Evolutionary conservation across 2,797 vertebrate genomes (phyloP), one percentile per base, ranked within the genome.

Genomic region (Clarias platycephalus): DNA sequence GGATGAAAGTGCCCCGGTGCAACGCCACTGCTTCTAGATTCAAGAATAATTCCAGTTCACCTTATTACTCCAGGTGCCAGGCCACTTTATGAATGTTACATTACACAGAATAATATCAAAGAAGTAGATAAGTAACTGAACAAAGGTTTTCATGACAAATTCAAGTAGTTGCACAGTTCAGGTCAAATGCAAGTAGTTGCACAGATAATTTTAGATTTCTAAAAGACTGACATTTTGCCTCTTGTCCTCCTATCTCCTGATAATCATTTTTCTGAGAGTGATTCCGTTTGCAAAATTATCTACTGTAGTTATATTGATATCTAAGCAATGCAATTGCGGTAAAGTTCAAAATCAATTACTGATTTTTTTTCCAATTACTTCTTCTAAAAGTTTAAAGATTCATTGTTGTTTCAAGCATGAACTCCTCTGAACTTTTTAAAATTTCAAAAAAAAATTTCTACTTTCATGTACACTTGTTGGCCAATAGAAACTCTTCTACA

Each of bases 1-100:
- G 28, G 80, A 87, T 88, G 84, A 89, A 89, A 89, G 88, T 86
- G 82, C 63, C 37, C 57, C 58, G 60, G 70, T 20, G 81, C 84
- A 77, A 60, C 79, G 57, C 63, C 71, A 87, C 53, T 75, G 81
- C 55, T 60, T 74, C 53, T 24, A 81, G 80, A 84, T 84, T 87
- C 67, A 79, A 83, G 80, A 86, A 81, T 83, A 88, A 84, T 76
- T 86, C 57, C 77, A 68, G 87, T 86, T 88, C 82, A 83, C 77
- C 62, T 22, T 89, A 77, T 84, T 88, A 66, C 28, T 75, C 83
- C 80, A 76, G 83, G 82, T 85, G 63, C 68, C 78, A 76, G 76
- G 44, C 6, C 58, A 76, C 49, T 85, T 68, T 62, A 80, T 87
- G 31, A 84, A 84, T 87, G 78, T 60, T 87, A 81, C 28, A 63